Conservation (phyloP, 2,797 vertebrate species). For the Centropyge bicolor region DNA sequence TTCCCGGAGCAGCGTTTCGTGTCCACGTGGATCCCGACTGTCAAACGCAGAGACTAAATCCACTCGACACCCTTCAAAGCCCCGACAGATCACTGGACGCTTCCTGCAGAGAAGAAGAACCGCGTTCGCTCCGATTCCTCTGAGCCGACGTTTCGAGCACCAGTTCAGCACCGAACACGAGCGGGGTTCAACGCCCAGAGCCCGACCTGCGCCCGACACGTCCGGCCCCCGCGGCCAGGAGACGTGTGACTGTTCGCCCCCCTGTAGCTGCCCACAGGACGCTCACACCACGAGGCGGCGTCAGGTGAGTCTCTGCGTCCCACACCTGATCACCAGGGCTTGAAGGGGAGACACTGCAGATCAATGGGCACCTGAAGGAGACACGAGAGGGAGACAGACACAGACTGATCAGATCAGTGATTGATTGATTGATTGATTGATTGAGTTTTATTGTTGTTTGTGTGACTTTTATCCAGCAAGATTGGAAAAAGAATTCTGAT, state of each 20-base stretch:
- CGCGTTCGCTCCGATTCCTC: neutral
- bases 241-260: neutral
- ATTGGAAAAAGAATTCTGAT: neutral
- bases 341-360: slow-evolving; percentile 2
- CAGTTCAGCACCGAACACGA: neutral
- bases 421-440: neutral
- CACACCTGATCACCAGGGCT: neutral
- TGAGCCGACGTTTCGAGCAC: slow-evolving; percentile 6
- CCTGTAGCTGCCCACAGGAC: neutral
- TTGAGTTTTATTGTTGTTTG: neutral
- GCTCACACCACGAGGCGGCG: neutral
- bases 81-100: neutral
- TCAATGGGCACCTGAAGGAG: slow-evolving; percentile 47
- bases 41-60: slow-evolving; percentile 30
- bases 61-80: neutral
- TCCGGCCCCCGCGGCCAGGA: neutral
- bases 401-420: too few relatives aligned
- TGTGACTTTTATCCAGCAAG: neutral
- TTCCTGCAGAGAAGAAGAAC: slow-evolving; percentile 23
- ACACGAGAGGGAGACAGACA: slow-evolving; percentile 8
- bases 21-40: slow-evolving; percentile 11
- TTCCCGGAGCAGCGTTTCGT: slow-evolving; percentile 30
- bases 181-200: neutral
- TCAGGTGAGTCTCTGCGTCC: slow-evolving; percentile 8
- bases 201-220: neutral